phyloP scores from a whole-genome alignment of 1,140 invertebrate species.

The Neodiprion pinetum region DNA sequence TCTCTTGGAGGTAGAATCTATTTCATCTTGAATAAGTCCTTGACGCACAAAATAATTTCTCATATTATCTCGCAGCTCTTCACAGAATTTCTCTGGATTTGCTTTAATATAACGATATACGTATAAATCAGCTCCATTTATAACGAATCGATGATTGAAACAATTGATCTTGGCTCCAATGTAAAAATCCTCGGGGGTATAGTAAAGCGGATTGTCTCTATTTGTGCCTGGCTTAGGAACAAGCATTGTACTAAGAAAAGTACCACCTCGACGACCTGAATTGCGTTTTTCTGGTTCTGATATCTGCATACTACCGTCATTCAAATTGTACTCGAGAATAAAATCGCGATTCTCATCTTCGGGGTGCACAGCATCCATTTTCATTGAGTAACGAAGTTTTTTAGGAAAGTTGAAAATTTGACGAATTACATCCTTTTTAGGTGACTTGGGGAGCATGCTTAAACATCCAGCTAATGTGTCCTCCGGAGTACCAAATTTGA shows the following conservation, averaged over 20 bases:
- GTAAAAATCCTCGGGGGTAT: slow-evolving; percentile 72
- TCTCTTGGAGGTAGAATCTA: neutral
- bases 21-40: slow-evolving; percentile 45
- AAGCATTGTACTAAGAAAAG: slow-evolving; percentile 72
- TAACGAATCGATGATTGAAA: slow-evolving; percentile 72
- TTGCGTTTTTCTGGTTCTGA: slow-evolving; percentile 69
- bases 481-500: slow-evolving; percentile 75
- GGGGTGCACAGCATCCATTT: slow-evolving; percentile 71
- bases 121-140: slow-evolving; percentile 72
- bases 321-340: slow-evolving; percentile 71
- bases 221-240: slow-evolving; percentile 73
- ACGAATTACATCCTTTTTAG: slow-evolving; percentile 72
- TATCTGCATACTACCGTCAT: slow-evolving; percentile 69
- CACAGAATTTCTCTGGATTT: slow-evolving; percentile 73
- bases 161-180: slow-evolving; percentile 71
- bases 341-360: slow-evolving; percentile 73
- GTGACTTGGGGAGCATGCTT: slow-evolving; percentile 71
- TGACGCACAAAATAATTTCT: slow-evolving; percentile 67
- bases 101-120: slow-evolving; percentile 74
- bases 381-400: slow-evolving; percentile 71
- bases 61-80: slow-evolving; percentile 68
- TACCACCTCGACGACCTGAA: slow-evolving; percentile 74
- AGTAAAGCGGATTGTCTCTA: slow-evolving; percentile 67
- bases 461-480: slow-evolving; percentile 76
- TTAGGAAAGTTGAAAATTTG: slow-evolving; percentile 68